A percentile compares a stretch with the other conserved stretches of the same genome.
phyloP scores from a whole-genome alignment of 2,797 vertebrate genomes.

The Cossypha polioptera region DNA sequence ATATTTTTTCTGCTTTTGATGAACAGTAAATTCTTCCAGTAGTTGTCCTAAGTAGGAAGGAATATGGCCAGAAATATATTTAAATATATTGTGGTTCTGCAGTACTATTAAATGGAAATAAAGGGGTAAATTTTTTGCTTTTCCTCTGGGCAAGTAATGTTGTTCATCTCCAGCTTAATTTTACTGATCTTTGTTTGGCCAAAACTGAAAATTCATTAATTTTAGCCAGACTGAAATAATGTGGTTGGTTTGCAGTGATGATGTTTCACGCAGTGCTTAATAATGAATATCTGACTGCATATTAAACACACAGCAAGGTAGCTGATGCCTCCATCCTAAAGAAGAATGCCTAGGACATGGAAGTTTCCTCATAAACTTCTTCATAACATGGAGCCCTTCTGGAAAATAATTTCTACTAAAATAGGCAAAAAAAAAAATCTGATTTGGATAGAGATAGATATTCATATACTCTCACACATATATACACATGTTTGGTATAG shows the following conservation, averaged over 20 bases:
- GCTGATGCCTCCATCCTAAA: background rate
- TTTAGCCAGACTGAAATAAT: background rate
- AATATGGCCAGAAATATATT: background rate
- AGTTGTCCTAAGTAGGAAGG: background rate
- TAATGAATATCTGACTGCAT: background rate
- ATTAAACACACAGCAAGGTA: background rate
- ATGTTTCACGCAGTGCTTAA: background rate
- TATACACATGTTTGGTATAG: accelerated
- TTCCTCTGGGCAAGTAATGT: background rate
- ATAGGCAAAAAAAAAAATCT: background rate
- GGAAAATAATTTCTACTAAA: background rate
- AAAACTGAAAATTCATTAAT: slow-evolving; percentile 5
- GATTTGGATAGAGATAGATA: background rate
- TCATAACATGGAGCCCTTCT: background rate
- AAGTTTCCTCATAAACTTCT: background rate
- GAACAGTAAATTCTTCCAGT: background rate
- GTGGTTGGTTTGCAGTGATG: background rate
- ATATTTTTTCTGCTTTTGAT: background rate
- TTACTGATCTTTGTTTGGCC: background rate
- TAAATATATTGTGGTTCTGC: background rate
- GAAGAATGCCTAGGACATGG: background rate
- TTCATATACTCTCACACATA: background rate
- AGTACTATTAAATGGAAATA: background rate
- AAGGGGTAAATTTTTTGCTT: background rate
- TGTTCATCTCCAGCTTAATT: background rate